Evolutionary conservation across 2,797 vertebrate genomes (phyloP), one percentile per base, ranked within the genome.

Genomic region (Pipistrellus kuhlii): DNA sequence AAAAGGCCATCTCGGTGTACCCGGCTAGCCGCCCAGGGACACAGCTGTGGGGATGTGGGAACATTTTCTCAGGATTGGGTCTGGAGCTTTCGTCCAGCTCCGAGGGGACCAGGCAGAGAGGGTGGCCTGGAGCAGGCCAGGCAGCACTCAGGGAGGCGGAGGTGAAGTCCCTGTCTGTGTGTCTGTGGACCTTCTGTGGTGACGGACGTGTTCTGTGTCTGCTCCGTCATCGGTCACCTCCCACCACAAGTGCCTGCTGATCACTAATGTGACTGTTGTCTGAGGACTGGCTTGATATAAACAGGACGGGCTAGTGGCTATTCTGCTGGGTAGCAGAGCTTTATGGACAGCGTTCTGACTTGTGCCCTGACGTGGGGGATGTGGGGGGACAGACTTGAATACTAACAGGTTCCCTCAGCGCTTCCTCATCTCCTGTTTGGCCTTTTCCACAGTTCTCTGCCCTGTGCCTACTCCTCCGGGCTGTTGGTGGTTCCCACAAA

Each of bases 11-110:
- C 2, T 0, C 6, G 0, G 30, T 81, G 17, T 46, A 32, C 27
- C 59, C 27, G 8, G 27, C 21, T 32, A 6, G 23, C n/a, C 51
- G 41, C 41, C 30, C 21, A 30, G 30, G 25, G 27, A 62, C 8
- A 4, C 5, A 17, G 13, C 15, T 23, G 27, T 21, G 0, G 44
- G 23, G 8, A 5, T 59, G 2, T 1, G 12, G 30, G 46, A 27
- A 11, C 0, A 0, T 25, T 6, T 81, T 69, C 59, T 86, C 44
- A 32, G 38, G 72, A 23, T 25, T 35, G 46, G 21, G 38, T 44
- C 55, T 38, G 55, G 18, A 73, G 20, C 11, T 44, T 66, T 38
- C 44, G 35, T 68, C n/a, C 53, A 77, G 32, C 4, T 73, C 64
- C 55, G 59, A 41, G 66, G 15, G 86, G 23, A 73, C 23, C 1